Evolutionary conservation across 2,797 vertebrate species (phyloP), one percentile per base, ranked within the genome.

Genomic region (Halcyon smyrnensis): DNA sequence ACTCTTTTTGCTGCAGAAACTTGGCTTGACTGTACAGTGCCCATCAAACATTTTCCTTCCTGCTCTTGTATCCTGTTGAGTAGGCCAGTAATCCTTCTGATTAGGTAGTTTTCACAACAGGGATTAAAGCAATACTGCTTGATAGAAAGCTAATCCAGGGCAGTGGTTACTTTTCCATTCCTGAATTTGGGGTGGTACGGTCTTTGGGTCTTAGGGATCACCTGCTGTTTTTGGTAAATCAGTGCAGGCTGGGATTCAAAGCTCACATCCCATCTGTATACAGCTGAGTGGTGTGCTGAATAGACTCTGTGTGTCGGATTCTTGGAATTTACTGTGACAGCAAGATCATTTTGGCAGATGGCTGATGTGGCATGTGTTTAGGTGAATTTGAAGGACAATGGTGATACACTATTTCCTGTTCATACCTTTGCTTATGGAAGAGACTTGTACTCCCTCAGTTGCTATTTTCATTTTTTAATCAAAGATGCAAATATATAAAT

Each of bases 311-410:
- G 39, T 36, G 20, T 80, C 56, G 85, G 64, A 59, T 56, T 90
- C 75, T 64, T 75, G 69, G 73, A 92, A 85, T 86, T 93, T 78
- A 51, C 53, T 82, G 59, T 82, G 88, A 67, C 84, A 93, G 71
- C 18, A 68, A 83, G 75, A 91, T 80, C 48, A 23, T 92, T 94
- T 77, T 76, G 34, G 36, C 87, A 91, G 84, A 76, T 87, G 68
- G 53, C 21, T 80, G 32, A 34, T 64, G 39, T 62, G 51, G n/a
- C 32, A 16, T 34, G 8, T 39, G 7, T 68, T 21, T 15, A 50
- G 50, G 39, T 87, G 6, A 76, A 79, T 84, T 56, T 93, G 71
- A 94, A 84, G 68, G 64, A 50, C 30, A 32, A 41, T 48, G 7
- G 41, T 64, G 34, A 25, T 59, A 25, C 54, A 77, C 24, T 76